phyloP scores from a whole-genome alignment of 2,113 vertebrate genomes.

The Edolisoma coerulescens region DNA sequence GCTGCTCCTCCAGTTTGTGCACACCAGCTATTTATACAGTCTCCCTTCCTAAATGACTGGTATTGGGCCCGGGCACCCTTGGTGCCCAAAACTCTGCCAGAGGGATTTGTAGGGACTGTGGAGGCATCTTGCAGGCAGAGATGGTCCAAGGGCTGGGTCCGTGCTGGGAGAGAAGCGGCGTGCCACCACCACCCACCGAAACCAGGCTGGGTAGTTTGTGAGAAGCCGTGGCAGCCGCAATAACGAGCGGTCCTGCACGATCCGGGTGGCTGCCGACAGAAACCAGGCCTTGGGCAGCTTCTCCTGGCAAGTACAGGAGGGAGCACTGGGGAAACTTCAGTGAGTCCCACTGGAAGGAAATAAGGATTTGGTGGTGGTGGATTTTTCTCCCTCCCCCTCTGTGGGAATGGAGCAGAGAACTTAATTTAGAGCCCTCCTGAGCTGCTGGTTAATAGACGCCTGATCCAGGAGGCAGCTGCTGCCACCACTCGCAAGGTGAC shows the following conservation, averaged over 20 bases:
- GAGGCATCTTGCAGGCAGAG: background rate
- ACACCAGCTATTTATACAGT: background rate
- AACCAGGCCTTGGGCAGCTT: rapidly evolving
- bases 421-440: slow-evolving; percentile 29
- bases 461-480: slow-evolving; percentile 56
- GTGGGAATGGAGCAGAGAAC: slow-evolving; percentile 5
- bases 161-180: rapidly evolving
- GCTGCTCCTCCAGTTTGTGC: slow-evolving; percentile 5
- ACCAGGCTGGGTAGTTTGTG: background rate
- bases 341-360: background rate
- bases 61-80: background rate
- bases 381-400: background rate
- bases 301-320: background rate
- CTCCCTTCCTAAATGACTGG: background rate
- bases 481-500: slow-evolving; percentile 46
- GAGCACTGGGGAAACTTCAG: background rate
- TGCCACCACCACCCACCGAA: background rate
- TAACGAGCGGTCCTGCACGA: rapidly evolving
- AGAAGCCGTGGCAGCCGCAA: background rate
- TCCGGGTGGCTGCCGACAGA: rapidly evolving
- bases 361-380: background rate
- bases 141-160: background rate
- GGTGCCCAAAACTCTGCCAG: background rate
- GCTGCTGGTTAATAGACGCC: slow-evolving; percentile 25
- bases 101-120: background rate